A percentile compares a stretch with the other conserved stretches of the same genome.
Conservation (phyloP, 2,888 invertebrate species). For the Phyto melanocephala region DNA sequence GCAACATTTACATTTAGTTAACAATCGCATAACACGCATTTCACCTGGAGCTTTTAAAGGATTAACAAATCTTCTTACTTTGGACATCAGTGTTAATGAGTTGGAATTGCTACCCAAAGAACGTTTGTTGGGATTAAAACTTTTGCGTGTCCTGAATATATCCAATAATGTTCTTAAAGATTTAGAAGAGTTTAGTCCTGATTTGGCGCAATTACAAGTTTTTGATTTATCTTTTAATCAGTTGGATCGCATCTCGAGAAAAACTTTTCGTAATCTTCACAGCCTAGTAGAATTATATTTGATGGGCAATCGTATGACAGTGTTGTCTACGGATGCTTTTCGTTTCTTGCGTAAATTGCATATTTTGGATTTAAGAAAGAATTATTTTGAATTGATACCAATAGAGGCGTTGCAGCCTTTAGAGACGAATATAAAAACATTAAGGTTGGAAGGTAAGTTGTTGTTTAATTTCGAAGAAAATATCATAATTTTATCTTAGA, state of each 20-base stretch:
- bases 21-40: conserved; percentile 87
- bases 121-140: conserved; percentile 87
- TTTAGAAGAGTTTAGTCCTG: conserved; percentile 88
- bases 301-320: conserved; percentile 90
- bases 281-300: conserved; percentile 88
- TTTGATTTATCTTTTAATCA: conserved; percentile 92
- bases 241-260: conserved; percentile 86
- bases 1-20: conserved; percentile 85
- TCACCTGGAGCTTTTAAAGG: conserved; percentile 92
- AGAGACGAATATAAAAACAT: conserved; percentile 89
- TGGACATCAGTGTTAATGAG: conserved; percentile 91
- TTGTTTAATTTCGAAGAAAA: neutral
- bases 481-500: no score
- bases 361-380: conserved; percentile 88
- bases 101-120: conserved; percentile 91
- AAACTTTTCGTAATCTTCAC: conserved; percentile 87
- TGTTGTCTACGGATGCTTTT: conserved; percentile 88
- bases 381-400: conserved; percentile 89
- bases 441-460: conserved; percentile 88
- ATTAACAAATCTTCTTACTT: conserved; percentile 85
- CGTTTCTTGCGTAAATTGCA: conserved; percentile 86
- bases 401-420: conserved; percentile 87
- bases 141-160: conserved; percentile 87
- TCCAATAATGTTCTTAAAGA: conserved; percentile 90
- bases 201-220: conserved; percentile 87